Percentiles rank a stretch among this genome's conserved stretches.
Evolutionary conservation across 2,113 vertebrate species (phyloP).

Genomic region (Pedetes capensis): DNA sequence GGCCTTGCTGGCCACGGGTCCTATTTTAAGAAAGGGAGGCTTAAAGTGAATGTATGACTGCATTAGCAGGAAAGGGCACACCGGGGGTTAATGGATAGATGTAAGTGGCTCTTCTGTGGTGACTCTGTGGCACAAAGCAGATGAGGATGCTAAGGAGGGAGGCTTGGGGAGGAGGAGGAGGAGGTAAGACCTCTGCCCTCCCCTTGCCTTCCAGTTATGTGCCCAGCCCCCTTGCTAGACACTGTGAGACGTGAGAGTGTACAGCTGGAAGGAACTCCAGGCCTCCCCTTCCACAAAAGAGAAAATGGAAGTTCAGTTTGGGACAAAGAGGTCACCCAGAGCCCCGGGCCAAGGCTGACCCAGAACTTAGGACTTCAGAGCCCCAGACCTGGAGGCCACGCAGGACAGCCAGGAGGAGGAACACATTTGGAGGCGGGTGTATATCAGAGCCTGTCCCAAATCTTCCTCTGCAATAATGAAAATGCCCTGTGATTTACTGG

Average conservation of each 20-base stretch:
- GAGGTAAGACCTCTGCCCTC: neutral
- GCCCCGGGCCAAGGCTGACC: neutral
- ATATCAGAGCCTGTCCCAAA: neutral
- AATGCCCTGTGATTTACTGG: neutral
- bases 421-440: neutral
- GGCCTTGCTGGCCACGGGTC: neutral
- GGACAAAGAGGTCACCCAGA: neutral
- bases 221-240: neutral
- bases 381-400: accelerated
- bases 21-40: neutral
- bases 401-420: neutral
- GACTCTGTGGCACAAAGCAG: neutral
- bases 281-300: neutral
- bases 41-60: neutral
- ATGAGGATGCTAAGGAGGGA: neutral
- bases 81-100: neutral
- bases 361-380: too few species aligned
- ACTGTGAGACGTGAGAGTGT: neutral
- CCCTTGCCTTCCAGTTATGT: neutral
- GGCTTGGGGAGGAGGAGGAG: neutral
- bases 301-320: neutral
- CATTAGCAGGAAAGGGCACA: neutral
- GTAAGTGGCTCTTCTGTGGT: neutral
- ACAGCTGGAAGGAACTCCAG: neutral
- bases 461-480: neutral